Evolutionary conservation across 2,888 invertebrate species (phyloP).

Genomic region (Melitaea athalia): DNA sequence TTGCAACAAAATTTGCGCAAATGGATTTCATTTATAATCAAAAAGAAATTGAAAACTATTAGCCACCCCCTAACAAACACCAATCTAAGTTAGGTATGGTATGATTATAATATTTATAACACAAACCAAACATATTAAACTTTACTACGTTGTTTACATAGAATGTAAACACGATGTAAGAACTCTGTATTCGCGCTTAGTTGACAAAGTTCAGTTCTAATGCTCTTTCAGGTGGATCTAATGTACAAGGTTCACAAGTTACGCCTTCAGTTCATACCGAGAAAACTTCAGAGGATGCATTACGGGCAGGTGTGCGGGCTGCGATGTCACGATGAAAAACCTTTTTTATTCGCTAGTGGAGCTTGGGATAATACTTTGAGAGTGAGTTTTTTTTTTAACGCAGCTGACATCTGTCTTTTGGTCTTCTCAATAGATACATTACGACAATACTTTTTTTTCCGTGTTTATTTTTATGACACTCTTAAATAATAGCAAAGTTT

Average conservation of each 20-base stretch:
- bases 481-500: no score
- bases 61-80: no score
- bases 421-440: background rate
- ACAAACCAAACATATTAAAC: background rate
- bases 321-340: conserved; percentile 70
- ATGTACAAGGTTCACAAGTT: conserved; percentile 74
- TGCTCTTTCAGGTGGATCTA: conserved; percentile 50
- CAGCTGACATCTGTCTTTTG: background rate
- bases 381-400: conserved; percentile 51
- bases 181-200: background rate
- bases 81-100: no score
- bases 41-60: no score
- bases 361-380: conserved; percentile 83
- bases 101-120: background rate
- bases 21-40: no score
- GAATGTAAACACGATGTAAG: conserved; percentile 22
- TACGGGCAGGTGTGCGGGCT: conserved; percentile 70
- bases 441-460: background rate
- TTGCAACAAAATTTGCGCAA: no score
- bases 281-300: conserved; percentile 73
- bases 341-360: conserved; percentile 73
- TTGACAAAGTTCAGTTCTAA: conserved; percentile 9
- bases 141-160: conserved; percentile 14
- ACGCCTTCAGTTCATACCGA: conserved; percentile 70
- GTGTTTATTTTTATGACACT: background rate